These are phyloP conservation scores for Drosophila ananassae DNA, from an alignment of 1,140 invertebrate species.

Conservation along the genomic window DNA sequence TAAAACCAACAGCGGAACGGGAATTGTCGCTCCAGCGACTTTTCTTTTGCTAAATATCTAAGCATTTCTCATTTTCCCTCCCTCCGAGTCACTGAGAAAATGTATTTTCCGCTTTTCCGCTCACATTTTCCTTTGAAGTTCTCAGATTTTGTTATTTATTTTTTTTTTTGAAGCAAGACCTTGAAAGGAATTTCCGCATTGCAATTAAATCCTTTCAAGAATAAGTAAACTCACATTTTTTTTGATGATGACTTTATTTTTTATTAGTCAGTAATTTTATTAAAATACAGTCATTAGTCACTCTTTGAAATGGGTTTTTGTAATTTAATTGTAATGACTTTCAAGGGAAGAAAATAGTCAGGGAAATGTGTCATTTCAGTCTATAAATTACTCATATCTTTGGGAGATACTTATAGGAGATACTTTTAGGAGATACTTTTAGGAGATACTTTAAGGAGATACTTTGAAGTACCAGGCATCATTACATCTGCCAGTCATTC, in stretches of 20 bases:
- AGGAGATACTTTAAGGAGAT: too few species aligned
- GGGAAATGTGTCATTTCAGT: too few species aligned
- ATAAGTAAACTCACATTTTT: background rate
- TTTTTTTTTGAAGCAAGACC: background rate
- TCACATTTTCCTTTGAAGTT: background rate
- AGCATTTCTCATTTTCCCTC: background rate
- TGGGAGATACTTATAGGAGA: too few species aligned
- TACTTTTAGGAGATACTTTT: too few species aligned
- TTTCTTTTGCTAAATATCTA: conserved; percentile 4
- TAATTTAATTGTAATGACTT: too few species aligned
- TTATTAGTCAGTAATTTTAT: background rate
- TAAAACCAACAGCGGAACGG: conserved; percentile 19
- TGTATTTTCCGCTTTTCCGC: conserved; percentile 2
- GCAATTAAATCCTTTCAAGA: background rate
- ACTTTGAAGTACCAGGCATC: background rate
- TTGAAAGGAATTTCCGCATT: background rate
- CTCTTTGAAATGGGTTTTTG: background rate
- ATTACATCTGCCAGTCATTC: conserved; percentile 17
- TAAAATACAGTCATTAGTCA: background rate
- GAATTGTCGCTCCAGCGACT: conserved; percentile 25
- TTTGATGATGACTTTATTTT: background rate
- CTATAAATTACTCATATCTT: too few species aligned
- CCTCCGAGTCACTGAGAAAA: conserved; percentile 1
- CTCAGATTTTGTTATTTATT: background rate
- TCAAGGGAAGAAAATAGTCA: too few species aligned